Base-by-base conservation (phyloP, 2,113 vertebrate species). In the Anseranas semipalmata region DNA sequence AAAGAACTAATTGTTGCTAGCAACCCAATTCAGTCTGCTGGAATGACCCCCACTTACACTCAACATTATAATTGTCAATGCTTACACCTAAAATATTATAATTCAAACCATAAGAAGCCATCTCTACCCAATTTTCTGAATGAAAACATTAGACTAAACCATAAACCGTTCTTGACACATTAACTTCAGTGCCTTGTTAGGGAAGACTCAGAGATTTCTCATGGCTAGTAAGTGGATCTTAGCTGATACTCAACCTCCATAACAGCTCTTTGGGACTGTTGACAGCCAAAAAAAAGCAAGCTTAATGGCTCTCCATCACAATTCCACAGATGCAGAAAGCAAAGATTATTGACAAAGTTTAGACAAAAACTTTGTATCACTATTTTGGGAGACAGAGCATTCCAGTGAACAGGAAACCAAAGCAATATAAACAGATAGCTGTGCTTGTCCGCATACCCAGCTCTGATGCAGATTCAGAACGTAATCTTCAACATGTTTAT, bases 381-480 rank as follows among this genome's bases (percentile, higher is more conserved):
- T 79, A 24, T 35, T 68, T 72, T 52, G 37, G 15, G 37, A 81
- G 25, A 79, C 10, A 37, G 18, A 10, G 11, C 19, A 7, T 48
- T 79, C 20, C 41, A 53, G 10, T 21, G 11, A 67, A 70, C 4
- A 62, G 41, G 12, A 89, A 77, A 81, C 66, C 30, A 65, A 11
- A 76, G n/a, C 32, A 58, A 9, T 15, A 67, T 30, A 25, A 89
- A 63, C 25, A 7, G 45, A 0, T 35, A 56, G 45, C 3, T 45
- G 30, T 2, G 6, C 65, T 83, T 19, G 79, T 66, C 13, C 16
- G 15, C 19, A 39, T 17, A 55, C 0, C 0, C 8, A 70, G 32
- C 18, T 59, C 25, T 35, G 43, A 25, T 62, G 68, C 20, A 70
- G 35, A 60, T 24, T 60, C 5, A 1, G 25, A 46, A 60, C 6